Percentiles rank a stretch among this genome's conserved stretches.
Evolutionary conservation across 2,797 vertebrate genomes (phyloP).

Genomic region (Sebastes baramenuke): DNA sequence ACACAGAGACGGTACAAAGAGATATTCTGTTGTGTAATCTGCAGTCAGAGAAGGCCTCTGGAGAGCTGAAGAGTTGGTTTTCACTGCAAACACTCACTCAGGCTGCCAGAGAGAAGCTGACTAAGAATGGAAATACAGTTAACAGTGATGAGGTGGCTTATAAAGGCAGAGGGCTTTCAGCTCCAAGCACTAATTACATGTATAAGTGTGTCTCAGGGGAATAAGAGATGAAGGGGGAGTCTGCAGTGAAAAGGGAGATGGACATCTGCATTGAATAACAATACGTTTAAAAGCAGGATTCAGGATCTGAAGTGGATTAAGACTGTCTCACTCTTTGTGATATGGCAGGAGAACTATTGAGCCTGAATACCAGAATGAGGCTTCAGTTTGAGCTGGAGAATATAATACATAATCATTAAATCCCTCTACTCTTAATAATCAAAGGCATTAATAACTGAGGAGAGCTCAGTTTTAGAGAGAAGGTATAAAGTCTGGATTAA

Average conservation of each 20-base stretch:
- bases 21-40: slow-evolving; percentile 32
- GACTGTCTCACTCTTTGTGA: neutral
- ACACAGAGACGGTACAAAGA: slow-evolving; percentile 17
- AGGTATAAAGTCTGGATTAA: slow-evolving; percentile 43
- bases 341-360: neutral
- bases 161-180: slow-evolving; percentile 20
- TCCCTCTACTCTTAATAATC: neutral
- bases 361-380: neutral
- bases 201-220: slow-evolving; percentile 4
- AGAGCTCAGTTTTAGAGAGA: slow-evolving; percentile 5
- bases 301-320: slow-evolving; percentile 9
- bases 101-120: slow-evolving; percentile 29
- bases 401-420: neutral
- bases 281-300: slow-evolving; percentile 1
- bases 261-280: slow-evolving; percentile 12
- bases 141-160: slow-evolving; percentile 27
- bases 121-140: slow-evolving; percentile 25
- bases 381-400: neutral
- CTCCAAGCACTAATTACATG: slow-evolving; percentile 23
- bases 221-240: neutral
- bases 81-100: slow-evolving; percentile 22
- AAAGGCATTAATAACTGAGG: slow-evolving; percentile 12
- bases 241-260: neutral
- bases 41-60: slow-evolving; percentile 31
- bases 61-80: slow-evolving; percentile 45